phyloP scores from a whole-genome alignment of 1,140 invertebrate species.

The Caenorhabditis brenneri region DNA sequence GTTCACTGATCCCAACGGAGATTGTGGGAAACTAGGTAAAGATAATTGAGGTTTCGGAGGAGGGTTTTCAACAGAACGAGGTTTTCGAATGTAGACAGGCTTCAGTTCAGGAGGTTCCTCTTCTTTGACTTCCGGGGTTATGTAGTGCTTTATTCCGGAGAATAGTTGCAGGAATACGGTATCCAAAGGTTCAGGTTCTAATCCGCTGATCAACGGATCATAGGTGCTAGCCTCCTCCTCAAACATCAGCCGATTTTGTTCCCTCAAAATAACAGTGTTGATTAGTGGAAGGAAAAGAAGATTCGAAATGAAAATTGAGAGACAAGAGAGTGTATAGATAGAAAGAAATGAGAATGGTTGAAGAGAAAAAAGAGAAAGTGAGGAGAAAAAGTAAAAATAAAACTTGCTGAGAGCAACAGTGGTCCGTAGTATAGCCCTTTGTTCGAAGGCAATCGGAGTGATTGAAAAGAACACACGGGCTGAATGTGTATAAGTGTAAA shows the following conservation, averaged over 20 bases:
- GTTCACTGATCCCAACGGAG: no score
- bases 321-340: not conserved
- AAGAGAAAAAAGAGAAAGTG: not conserved
- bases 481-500: not conserved
- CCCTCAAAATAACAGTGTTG: not conserved
- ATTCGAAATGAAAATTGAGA: not conserved
- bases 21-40: not conserved
- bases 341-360: not conserved
- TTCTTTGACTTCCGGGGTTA: no score
- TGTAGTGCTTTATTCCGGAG: not conserved
- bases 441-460: not conserved
- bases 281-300: not conserved
- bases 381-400: not conserved
- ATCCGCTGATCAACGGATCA: constrained; percentile 5
- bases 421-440: not conserved
- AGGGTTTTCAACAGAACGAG: not conserved
- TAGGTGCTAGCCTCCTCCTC: not conserved
- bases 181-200: constrained; percentile 4
- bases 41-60: not conserved
- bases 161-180: not conserved
- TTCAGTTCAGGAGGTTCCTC: not conserved
- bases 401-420: not conserved
- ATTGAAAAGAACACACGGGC: not conserved
- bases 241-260: not conserved
- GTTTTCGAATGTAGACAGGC: not conserved